Evolutionary conservation across 2,113 vertebrate species (phyloP).

Genomic region (Burhinus oedicnemus): DNA sequence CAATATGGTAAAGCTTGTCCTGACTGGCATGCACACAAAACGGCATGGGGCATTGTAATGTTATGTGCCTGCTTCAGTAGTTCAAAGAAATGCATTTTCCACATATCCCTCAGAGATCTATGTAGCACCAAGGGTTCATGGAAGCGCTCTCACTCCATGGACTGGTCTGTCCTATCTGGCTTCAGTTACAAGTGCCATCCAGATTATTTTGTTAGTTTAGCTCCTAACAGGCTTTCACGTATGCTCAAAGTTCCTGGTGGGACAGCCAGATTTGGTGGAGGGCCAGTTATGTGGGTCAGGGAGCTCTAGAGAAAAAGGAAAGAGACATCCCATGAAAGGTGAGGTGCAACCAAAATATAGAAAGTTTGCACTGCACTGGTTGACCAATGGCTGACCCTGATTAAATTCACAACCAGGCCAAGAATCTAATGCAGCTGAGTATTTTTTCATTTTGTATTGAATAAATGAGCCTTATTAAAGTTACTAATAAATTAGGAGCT

Average conservation of each 20-base stretch:
- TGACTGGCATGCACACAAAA: background rate
- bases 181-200: background rate
- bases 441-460: background rate
- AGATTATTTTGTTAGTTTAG: background rate
- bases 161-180: background rate
- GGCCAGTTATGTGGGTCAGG: background rate
- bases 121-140: background rate
- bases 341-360: background rate
- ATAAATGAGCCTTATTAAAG: background rate
- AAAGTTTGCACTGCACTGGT: background rate
- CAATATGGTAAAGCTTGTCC: background rate
- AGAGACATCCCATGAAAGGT: background rate
- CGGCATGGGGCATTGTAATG: rapidly evolving
- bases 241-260: background rate
- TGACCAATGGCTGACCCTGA: background rate
- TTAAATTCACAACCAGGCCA: background rate
- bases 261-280: background rate
- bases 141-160: background rate
- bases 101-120: background rate
- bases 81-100: background rate
- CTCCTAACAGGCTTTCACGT: background rate
- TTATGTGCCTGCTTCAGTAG: background rate
- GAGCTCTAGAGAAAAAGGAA: background rate
- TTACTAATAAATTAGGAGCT: background rate
- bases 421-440: background rate